Evolutionary conservation across 2,113 vertebrate species (phyloP).

Genomic region (Pseudorhombus dupliciocellatus): DNA sequence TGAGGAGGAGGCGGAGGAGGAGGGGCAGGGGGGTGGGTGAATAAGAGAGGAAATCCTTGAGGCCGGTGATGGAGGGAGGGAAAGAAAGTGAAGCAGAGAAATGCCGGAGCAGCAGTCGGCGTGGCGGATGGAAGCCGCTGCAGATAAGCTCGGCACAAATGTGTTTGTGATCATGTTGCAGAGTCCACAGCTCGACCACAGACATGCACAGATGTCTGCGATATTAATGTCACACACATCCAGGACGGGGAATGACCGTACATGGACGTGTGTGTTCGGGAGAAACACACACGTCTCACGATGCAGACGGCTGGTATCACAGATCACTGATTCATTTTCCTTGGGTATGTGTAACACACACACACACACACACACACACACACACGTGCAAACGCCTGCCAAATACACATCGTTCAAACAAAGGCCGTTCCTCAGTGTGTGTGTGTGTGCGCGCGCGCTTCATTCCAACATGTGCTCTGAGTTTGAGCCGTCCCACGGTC

Average conservation of each 20-base stretch:
- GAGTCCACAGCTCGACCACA: conserved; percentile 59
- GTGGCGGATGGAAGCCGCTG: conserved; percentile 71
- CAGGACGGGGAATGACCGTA: conserved; percentile 57
- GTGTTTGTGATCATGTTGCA: conserved; percentile 68
- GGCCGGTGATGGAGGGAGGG: conserved; percentile 58
- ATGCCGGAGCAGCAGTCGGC: conserved; percentile 79
- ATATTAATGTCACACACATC: conserved; percentile 67
- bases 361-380: conserved; percentile 42
- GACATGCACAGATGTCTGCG: conserved; percentile 66
- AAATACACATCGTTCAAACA: conserved; percentile 75
- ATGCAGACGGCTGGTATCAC: conserved; percentile 56
- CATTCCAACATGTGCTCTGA: conserved; percentile 80
- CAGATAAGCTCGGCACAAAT: conserved; percentile 77
- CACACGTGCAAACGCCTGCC: conserved; percentile 71
- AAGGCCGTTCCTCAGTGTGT: conserved; percentile 70
- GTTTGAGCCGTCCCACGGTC: conserved; percentile 76
- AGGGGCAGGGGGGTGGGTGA: conserved; percentile 55
- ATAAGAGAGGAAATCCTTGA: conserved; percentile 69
- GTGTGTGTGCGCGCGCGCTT: conserved; percentile 45
- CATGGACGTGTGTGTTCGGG: conserved; percentile 65
- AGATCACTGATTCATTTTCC: conserved; percentile 32
- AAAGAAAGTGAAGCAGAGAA: conserved; percentile 72
- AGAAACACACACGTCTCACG: conserved; percentile 40
- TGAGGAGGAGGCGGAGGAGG: conserved; percentile 47
- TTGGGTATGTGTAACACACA: conserved; percentile 6